Percentiles rank a stretch among this genome's conserved stretches.
These are phyloP conservation scores for Yasuhikotakia modesta DNA, from an alignment of 2,797 vertebrate genomes.

Conservation along the genomic window DNA sequence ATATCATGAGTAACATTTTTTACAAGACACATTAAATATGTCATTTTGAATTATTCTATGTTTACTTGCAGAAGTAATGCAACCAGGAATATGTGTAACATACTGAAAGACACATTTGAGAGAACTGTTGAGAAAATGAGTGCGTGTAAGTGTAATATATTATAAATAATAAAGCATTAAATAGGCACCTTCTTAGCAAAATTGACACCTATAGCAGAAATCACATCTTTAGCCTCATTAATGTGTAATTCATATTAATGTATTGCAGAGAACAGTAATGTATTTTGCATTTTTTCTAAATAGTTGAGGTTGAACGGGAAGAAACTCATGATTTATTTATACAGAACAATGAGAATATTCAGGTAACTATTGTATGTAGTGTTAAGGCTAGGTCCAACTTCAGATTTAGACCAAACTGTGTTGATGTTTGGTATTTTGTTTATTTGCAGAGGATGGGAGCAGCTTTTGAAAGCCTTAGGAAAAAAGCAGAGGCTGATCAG, in stretches of 20 bases:
- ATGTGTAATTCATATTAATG: not conserved
- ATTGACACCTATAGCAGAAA: no score
- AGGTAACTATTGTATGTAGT: slow-evolving; percentile 72
- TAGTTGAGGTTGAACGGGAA: slow-evolving; percentile 91
- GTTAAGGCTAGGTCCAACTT: not conserved
- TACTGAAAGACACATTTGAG: slow-evolving; percentile 89
- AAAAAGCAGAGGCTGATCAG: slow-evolving; percentile 82
- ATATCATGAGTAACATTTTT: slow-evolving; percentile 24
- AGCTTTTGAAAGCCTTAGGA: slow-evolving; percentile 85
- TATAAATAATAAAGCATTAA: not conserved
- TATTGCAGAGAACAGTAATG: not conserved
- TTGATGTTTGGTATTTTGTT: slow-evolving; percentile 1
- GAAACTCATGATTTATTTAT: slow-evolving; percentile 84
- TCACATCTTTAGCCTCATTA: not conserved
- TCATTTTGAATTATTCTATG: not conserved
- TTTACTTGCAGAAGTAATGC: slow-evolving; percentile 78
- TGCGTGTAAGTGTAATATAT: slow-evolving; percentile 80
- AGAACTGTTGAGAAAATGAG: slow-evolving; percentile 85
- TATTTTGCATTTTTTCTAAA: slow-evolving; percentile 55
- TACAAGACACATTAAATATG: not conserved
- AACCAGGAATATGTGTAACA: slow-evolving; percentile 86
- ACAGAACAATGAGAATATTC: slow-evolving; percentile 81
- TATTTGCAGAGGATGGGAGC: slow-evolving; percentile 81
- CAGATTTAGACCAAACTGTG: not conserved
- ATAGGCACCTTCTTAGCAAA: not conserved